Evolutionary conservation across 1,140 invertebrate genomes (phyloP).

Genomic region (Pseudomyrmex cubaensis): DNA sequence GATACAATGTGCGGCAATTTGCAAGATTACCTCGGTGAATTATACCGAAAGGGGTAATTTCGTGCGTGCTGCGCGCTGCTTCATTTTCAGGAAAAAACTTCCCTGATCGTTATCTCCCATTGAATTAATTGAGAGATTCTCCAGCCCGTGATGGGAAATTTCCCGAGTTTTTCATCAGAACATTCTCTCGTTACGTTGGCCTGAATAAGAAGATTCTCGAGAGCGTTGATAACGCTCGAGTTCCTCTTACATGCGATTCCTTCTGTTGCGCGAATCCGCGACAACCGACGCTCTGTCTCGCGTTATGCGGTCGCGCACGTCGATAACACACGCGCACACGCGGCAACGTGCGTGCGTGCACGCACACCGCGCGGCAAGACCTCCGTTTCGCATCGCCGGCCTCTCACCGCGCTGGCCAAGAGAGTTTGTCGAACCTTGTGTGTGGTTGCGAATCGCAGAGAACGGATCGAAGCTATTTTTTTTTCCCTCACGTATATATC

Average conservation of each 20-base stretch:
- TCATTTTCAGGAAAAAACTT: no score
- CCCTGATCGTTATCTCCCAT: no score
- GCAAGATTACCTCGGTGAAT: no score
- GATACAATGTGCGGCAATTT: no score
- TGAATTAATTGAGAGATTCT: no score
- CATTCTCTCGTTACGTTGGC: no score
- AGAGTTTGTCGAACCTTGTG: slow-evolving; percentile 49
- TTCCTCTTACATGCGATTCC: background rate
- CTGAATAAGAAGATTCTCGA: background rate
- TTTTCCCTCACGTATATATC: background rate
- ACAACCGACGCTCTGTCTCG: background rate
- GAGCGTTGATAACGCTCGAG: background rate
- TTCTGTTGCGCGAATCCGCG: background rate
- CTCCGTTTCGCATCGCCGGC: slow-evolving; percentile 11
- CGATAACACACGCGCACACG: background rate
- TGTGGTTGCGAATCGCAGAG: background rate
- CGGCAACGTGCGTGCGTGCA: background rate
- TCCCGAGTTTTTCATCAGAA: no score
- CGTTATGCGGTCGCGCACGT: slow-evolving; percentile 1
- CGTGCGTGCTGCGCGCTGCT: no score
- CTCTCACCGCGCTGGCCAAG: slow-evolving; percentile 4
- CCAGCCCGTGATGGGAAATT: no score
- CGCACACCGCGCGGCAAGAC: background rate
- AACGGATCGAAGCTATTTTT: background rate
- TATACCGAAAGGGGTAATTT: no score